phyloP scores from a whole-genome alignment of 2,888 invertebrate species.

The Selenia dentaria region DNA sequence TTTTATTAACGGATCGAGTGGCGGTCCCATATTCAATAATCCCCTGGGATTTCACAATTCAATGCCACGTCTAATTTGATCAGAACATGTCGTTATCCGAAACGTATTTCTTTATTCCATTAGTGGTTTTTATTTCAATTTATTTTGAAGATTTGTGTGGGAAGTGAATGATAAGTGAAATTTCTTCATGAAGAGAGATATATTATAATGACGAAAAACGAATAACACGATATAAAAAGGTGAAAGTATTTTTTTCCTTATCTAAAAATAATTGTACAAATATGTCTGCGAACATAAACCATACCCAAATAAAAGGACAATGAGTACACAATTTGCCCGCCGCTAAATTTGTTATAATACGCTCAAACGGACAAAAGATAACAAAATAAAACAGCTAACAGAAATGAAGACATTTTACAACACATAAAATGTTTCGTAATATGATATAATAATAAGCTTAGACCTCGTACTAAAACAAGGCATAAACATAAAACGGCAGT shows the following conservation, averaged over 20 bases:
- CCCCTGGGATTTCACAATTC: slow-evolving; percentile 32
- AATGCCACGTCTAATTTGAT: slow-evolving; percentile 35
- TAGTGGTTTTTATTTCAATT: slow-evolving; percentile 6
- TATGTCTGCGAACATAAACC: background rate
- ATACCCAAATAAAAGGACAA: slow-evolving; percentile 1
- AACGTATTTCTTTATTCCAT: slow-evolving; percentile 22
- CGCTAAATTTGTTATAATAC: background rate
- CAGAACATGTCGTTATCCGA: slow-evolving; percentile 22
- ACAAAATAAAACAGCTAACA: slow-evolving; percentile 16
- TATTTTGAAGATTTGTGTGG: background rate
- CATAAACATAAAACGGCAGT: slow-evolving; percentile 32
- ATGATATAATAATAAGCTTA: slow-evolving; percentile 32
- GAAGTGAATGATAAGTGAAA: background rate
- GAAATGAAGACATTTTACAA: slow-evolving; percentile 28
- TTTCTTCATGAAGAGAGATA: background rate
- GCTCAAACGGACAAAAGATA: slow-evolving; percentile 3
- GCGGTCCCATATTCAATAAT: slow-evolving; percentile 34
- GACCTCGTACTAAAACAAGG: slow-evolving; percentile 31
- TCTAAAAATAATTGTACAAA: too few species aligned
- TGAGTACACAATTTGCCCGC: background rate
- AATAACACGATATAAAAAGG: too few species aligned
- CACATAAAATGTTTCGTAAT: slow-evolving; percentile 35
- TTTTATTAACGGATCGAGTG: slow-evolving; percentile 35
- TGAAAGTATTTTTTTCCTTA: too few species aligned
- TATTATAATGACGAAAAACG: background rate